Conservation (phyloP, 1,140 invertebrate species). For the Aphelenchoides besseyi region DNA sequence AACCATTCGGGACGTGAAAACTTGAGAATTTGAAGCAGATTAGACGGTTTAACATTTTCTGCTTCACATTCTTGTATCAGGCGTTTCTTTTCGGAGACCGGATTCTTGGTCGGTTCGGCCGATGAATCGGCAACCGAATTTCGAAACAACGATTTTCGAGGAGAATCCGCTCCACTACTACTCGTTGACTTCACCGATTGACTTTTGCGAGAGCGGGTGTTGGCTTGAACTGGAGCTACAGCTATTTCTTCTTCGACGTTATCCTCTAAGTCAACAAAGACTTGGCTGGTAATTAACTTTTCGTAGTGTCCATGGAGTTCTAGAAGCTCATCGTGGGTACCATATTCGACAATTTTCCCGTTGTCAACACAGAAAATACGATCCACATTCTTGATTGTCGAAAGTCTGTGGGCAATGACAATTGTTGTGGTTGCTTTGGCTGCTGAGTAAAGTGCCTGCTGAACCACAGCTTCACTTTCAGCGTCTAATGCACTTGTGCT, state of each 20-base stretch:
- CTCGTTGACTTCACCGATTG: background rate
- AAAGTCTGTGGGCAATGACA: constrained; percentile 71
- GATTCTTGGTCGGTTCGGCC: constrained; percentile 14
- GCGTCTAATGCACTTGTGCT: constrained; percentile 64
- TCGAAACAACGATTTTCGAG: background rate
- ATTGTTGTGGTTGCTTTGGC: constrained; percentile 70
- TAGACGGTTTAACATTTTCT: constrained; percentile 25
- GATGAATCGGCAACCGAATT: constrained; percentile 12
- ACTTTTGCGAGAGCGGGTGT: background rate
- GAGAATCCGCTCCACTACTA: background rate
- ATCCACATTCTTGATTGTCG: constrained; percentile 69
- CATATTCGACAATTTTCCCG: constrained; percentile 63
- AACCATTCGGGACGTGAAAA: constrained; percentile 26
- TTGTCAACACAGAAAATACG: constrained; percentile 65
- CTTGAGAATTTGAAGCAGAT: constrained; percentile 29
- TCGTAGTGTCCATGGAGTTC: constrained; percentile 64
- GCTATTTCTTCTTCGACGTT: constrained; percentile 33
- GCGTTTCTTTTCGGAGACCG: constrained; percentile 23
- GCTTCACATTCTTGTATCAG: constrained; percentile 33
- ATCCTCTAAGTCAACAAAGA: constrained; percentile 36
- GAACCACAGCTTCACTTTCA: constrained; percentile 63
- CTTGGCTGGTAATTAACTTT: constrained; percentile 68
- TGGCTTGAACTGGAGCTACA: background rate
- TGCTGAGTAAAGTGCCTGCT: constrained; percentile 57
- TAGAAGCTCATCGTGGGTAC: constrained; percentile 66